Conservation (phyloP, 2,797 vertebrate genomes). For the Caiman crocodilus region DNA sequence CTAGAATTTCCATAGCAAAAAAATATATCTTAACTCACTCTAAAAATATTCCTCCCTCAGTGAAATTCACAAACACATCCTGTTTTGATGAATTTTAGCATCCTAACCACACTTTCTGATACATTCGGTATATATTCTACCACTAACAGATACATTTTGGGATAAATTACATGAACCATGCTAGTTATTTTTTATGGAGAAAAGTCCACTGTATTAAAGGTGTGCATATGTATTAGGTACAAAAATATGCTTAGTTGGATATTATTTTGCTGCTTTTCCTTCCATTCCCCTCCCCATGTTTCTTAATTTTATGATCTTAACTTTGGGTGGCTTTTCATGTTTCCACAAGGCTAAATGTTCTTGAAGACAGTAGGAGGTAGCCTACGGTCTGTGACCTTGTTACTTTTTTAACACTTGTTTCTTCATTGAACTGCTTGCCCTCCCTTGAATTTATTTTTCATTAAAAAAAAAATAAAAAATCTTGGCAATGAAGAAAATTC, state of each 20-base stretch:
- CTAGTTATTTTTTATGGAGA: background rate
- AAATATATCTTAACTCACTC: background rate
- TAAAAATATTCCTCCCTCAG: background rate
- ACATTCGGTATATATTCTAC: background rate
- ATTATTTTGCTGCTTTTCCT: background rate
- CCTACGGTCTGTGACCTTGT: rapidly evolving
- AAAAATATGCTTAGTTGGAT: background rate
- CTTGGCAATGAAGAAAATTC: background rate
- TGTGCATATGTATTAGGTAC: background rate
- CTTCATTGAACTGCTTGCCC: background rate
- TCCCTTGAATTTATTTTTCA: background rate
- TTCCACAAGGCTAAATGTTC: background rate
- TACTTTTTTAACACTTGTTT: background rate
- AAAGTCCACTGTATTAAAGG: background rate
- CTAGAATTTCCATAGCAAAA: background rate
- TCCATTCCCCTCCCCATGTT: background rate
- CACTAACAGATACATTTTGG: background rate
- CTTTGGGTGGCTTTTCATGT: background rate
- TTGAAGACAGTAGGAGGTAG: background rate
- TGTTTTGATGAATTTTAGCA: background rate
- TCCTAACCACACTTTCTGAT: background rate
- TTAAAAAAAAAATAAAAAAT: background rate
- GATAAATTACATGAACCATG: background rate
- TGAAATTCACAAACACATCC: background rate
- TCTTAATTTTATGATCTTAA: background rate